Evolutionary conservation across 1,140 invertebrate genomes (phyloP).

Genomic region (Tetramorium simillimum): DNA sequence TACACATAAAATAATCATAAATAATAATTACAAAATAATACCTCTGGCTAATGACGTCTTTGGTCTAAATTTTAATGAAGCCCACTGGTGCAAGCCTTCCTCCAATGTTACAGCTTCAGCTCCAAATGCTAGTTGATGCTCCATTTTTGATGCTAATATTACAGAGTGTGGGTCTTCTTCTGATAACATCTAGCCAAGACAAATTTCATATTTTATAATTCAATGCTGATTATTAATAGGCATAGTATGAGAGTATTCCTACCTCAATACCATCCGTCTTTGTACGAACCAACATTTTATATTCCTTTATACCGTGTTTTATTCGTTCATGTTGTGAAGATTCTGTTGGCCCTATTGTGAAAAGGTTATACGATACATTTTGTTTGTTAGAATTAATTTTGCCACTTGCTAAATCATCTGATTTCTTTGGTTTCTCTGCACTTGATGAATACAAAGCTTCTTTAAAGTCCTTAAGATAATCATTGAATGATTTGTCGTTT

Average conservation of each 20-base stretch:
- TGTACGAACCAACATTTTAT: conserved; percentile 82
- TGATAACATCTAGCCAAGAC: conserved; percentile 55
- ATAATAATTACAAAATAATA: conserved; percentile 66
- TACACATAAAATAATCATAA: neutral
- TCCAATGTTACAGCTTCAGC: conserved; percentile 82
- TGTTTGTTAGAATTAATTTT: neutral
- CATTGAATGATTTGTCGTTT: neutral
- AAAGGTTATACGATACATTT: conserved; percentile 83
- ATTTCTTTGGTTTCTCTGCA: neutral
- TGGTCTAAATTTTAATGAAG: conserved; percentile 82
- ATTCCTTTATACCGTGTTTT: conserved; percentile 77
- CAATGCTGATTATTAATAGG: neutral
- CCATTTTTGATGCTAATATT: conserved; percentile 83
- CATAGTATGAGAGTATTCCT: conserved; percentile 51
- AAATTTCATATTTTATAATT: conserved; percentile 10
- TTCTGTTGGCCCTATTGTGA: conserved; percentile 79
- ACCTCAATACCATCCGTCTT: conserved; percentile 84
- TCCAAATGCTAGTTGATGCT: conserved; percentile 83
- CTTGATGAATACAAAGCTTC: neutral
- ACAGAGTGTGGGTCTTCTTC: conserved; percentile 72
- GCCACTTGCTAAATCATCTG: neutral
- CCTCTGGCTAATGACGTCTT: conserved; percentile 82
- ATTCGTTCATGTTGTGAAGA: conserved; percentile 72
- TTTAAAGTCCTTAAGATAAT: neutral
- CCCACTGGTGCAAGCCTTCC: conserved; percentile 84